Evolutionary conservation across 1,140 invertebrate genomes (phyloP).

Genomic region (Heliothis virescens): DNA sequence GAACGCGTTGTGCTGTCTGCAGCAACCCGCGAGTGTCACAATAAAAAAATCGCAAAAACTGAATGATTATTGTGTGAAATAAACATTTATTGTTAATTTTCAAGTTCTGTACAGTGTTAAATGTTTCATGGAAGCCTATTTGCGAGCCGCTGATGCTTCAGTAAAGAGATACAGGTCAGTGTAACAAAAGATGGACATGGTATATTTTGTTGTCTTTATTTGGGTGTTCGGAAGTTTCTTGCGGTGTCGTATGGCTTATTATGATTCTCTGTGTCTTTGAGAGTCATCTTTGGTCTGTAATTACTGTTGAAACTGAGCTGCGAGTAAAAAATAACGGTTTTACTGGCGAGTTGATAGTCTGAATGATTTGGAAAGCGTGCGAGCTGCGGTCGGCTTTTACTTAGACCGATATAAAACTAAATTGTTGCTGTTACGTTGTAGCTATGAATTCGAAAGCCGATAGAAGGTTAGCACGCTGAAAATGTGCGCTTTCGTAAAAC

Average conservation of each 20-base stretch:
- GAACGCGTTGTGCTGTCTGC: conserved; percentile 61
- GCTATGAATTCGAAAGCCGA: conserved; percentile 26
- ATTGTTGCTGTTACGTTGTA: conserved; percentile 30
- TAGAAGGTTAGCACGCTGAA: conserved; percentile 32
- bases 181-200: conserved; percentile 64
- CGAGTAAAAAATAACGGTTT: conserved; percentile 7
- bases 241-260: conserved; percentile 72
- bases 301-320: neutral
- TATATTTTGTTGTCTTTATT: conserved; percentile 79
- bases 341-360: neutral
- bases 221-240: conserved; percentile 74
- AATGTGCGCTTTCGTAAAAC: conserved; percentile 5
- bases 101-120: conserved; percentile 43
- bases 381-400: neutral
- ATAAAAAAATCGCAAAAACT: conserved; percentile 80
- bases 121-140: conserved; percentile 46
- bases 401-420: conserved; percentile 5
- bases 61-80: conserved; percentile 79
- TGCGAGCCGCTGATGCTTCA: conserved; percentile 52
- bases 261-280: conserved; percentile 31
- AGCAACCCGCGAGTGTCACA: conserved; percentile 72
- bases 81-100: conserved; percentile 59
- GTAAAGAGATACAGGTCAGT: conserved; percentile 75
- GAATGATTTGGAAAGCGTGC: conserved; percentile 25
- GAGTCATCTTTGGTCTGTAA: neutral